A percentile compares a stretch with the other conserved stretches of the same genome.
Evolutionary conservation across 1,140 invertebrate genomes (phyloP).

Genomic region (Dryas iulia): DNA sequence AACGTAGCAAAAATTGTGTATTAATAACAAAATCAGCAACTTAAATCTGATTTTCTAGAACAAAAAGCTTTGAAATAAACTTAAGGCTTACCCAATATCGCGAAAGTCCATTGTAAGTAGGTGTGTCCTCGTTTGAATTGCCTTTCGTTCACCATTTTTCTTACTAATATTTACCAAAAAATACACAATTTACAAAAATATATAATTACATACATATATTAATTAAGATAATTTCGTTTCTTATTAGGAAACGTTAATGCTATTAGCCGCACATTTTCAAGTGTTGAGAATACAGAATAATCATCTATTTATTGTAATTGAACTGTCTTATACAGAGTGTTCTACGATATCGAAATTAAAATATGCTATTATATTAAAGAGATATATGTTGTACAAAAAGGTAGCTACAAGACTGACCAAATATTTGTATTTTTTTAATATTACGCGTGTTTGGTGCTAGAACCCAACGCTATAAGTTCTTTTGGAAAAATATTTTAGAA

Average conservation of each 20-base stretch:
- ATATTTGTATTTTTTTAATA: too few species aligned
- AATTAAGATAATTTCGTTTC: too few species aligned
- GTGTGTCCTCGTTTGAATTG: constrained; percentile 26
- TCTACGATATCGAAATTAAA: not conserved
- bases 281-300: not conserved
- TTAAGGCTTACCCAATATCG: constrained; percentile 25
- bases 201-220: not conserved
- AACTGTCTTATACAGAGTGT: constrained; percentile 5
- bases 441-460: too few species aligned
- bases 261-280: not conserved
- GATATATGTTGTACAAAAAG: too few species aligned
- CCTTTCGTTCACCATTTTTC: constrained; percentile 1
- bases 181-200: not conserved
- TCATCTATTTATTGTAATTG: not conserved
- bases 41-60: too few species aligned
- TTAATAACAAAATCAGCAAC: too few species aligned
- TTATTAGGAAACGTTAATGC: not conserved
- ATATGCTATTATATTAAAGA: too few species aligned
- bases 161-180: not conserved
- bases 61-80: too few species aligned
- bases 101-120: constrained; percentile 29
- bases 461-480: too few species aligned
- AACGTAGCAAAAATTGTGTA: too few species aligned
- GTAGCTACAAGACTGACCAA: too few species aligned
- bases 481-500: too few species aligned